phyloP scores from a whole-genome alignment of 2,113 vertebrate species.

The Semnornis frantzii region DNA sequence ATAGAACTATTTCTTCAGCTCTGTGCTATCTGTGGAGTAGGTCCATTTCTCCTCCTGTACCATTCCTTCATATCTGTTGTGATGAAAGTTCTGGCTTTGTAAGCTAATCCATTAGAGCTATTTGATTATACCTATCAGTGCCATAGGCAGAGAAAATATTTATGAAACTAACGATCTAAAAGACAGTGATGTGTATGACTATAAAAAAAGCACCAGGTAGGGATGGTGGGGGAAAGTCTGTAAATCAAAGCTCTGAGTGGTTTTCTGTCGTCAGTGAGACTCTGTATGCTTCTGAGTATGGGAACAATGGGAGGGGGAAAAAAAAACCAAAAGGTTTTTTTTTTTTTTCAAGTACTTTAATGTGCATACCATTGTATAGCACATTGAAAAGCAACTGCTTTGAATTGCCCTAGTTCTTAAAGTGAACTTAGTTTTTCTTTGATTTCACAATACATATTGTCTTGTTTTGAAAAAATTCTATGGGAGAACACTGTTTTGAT shows the following conservation, averaged over 20 bases:
- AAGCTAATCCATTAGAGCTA: not conserved
- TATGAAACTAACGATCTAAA: not conserved
- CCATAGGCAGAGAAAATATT: constrained; percentile 1
- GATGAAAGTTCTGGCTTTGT: not conserved
- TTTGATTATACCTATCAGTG: not conserved
- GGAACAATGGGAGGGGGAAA: not conserved
- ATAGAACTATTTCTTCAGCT: not conserved
- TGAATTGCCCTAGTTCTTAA: not conserved
- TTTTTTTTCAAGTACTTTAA: not conserved
- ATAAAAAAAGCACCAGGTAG: not conserved
- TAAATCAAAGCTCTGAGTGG: not conserved
- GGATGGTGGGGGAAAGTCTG: not conserved
- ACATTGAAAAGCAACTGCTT: not conserved
- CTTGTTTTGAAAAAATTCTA: constrained; percentile 1
- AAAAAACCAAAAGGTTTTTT: not conserved
- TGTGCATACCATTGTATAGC: not conserved
- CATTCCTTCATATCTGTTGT: not conserved
- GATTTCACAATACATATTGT: not conserved
- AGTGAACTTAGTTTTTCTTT: not conserved
- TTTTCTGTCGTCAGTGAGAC: not conserved
- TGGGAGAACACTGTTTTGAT: not conserved
- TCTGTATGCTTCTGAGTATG: not conserved
- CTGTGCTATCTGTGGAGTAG: not conserved
- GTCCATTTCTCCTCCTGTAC: not conserved
- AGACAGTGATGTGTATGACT: not conserved